Conservation (phyloP, 2,113 vertebrate genomes). For the Oncorhynchus gorbuscha region DNA sequence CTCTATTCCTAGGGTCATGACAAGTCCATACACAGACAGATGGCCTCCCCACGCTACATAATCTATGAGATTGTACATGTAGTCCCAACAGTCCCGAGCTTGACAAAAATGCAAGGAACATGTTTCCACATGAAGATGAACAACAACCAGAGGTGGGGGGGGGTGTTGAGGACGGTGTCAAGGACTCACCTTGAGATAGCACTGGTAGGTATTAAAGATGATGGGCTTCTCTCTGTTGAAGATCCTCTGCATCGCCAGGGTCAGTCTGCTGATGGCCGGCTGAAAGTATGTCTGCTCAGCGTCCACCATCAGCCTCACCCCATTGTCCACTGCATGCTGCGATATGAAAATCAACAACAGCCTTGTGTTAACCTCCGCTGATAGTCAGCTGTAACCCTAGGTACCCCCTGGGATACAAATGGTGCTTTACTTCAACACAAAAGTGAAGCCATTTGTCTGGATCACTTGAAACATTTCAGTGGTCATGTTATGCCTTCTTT, state of each 20-base stretch:
- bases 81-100: background rate
- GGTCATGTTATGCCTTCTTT: too few species aligned
- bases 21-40: background rate
- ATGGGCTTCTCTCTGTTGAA: conserved; percentile 81
- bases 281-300: conserved; percentile 94
- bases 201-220: conserved; percentile 93
- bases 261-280: conserved; percentile 87
- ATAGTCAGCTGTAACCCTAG: background rate
- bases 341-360: background rate
- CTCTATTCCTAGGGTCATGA: background rate
- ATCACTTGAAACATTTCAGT: too few species aligned
- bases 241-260: conserved; percentile 82
- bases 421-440: too few species aligned
- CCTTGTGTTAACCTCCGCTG: background rate
- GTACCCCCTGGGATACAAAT: too few species aligned
- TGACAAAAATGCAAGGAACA: background rate
- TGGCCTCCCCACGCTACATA: background rate
- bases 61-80: background rate
- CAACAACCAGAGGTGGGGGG: background rate
- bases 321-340: conserved; percentile 78
- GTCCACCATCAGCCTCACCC: conserved; percentile 89
- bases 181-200: conserved; percentile 86
- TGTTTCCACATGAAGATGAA: background rate
- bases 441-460: too few species aligned
- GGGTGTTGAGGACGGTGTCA: background rate